Evolutionary conservation across 2,888 invertebrate species (phyloP), one percentile per base, ranked within the genome.

Genomic region (Steinernema hermaphroditum): DNA sequence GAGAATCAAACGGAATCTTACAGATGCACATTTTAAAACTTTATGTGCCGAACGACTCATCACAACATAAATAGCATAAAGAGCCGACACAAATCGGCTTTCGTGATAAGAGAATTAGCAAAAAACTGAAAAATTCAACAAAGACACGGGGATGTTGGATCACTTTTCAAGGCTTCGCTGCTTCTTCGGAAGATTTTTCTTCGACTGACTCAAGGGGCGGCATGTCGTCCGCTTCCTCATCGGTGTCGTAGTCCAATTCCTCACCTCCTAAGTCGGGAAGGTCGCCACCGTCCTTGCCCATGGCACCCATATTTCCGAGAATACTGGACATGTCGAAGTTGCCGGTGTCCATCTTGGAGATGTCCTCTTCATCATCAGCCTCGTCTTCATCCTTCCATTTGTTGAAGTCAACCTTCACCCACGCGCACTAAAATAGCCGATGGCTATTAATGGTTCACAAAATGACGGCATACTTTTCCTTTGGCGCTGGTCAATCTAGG

Each of bases 381-480:
- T 96, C 96, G 86, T 94, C 94, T 88, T 97, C 96, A 89, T 96
- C 96, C 89, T 91, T 92, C 96, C 96, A 97, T 89, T 95, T 95
- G 87, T 94, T 93, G 88, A 97, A 98, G 87, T 97, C 96, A 83
- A 95, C 92, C 90, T 96, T 96, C 83, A 97, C 90, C 92, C 95
- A 96, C 14, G 72, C 68, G 88, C 95, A 50, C 80, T 77, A 41
- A 75, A 79, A 71, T 41, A 27, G 43, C 19, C 43, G 2, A 2
- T 43, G 22, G 14, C 16, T 32, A 29, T 6, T 29, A 14, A 1
- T 4, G 62, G 68, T 50, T 77, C 72, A 79, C 70, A 78, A 79
- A 49, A 74, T n/a, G 73, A 2, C 19, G n/a, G 43, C 27, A 95
- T 80, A 88, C 88, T 85, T 96, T 87, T 71, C 73, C 76, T 68